Conservation (phyloP, 92 coral and sea anemone species). For the Pocillopora grandis region DNA sequence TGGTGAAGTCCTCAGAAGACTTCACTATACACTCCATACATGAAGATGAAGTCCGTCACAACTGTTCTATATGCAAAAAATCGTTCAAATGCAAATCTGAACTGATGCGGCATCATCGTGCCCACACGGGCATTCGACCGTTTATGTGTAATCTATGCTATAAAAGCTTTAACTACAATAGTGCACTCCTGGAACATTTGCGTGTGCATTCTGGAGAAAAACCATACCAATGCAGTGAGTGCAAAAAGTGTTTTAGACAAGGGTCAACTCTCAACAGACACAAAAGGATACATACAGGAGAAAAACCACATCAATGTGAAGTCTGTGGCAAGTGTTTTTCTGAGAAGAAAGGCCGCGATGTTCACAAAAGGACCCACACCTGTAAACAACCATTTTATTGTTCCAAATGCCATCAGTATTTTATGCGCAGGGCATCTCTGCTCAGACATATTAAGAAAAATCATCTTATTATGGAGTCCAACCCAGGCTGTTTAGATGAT, state of each 20-base stretch:
- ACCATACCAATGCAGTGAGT: conserved; percentile 16
- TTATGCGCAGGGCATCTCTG: neutral
- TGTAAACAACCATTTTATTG: conserved; percentile 12
- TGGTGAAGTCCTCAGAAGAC: no score
- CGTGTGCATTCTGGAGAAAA: conserved; percentile 17
- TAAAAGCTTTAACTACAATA: conserved; percentile 5
- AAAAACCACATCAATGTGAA: conserved; percentile 4
- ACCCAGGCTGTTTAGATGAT: neutral
- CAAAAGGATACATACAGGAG: conserved; percentile 14
- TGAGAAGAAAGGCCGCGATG: neutral
- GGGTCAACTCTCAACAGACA: conserved; percentile 5
- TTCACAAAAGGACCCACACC: neutral
- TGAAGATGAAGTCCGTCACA: no score
- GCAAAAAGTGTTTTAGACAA: conserved; percentile 21
- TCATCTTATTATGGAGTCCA: neutral
- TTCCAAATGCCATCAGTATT: conserved; percentile 6
- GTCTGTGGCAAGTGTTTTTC: conserved; percentile 3
- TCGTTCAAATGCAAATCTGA: neutral
- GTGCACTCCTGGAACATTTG: conserved; percentile 7
- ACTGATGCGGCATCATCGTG: neutral
- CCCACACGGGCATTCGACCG: neutral
- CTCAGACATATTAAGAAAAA: neutral
- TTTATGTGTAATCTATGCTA: neutral
- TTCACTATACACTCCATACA: no score
- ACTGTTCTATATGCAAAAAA: neutral